Base-by-base conservation (phyloP, 2,113 vertebrate genomes). In the Nesogale talazaci region DNA sequence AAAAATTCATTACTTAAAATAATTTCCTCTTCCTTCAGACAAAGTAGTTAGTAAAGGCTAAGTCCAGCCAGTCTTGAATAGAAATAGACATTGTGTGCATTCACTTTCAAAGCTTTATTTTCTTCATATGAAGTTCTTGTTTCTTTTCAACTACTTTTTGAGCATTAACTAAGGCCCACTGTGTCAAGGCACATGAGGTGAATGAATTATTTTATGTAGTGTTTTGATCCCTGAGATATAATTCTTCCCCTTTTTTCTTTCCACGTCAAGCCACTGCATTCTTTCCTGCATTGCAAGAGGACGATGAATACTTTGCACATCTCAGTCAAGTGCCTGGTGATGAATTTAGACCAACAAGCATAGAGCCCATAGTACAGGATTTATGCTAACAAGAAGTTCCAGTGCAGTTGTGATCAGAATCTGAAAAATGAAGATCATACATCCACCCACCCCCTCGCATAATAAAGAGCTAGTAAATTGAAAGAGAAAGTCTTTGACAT, bases 1-100 rank as follows among this genome's bases (percentile, higher is more conserved):
- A 69, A 57, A 82, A 88, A 88, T 61, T 36, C n/a, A 79, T 72
- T 74, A 46, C 14, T 87, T 57, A 91, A 86, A 90, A 78, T 6
- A 20, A 40, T 89, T 86, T 63, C 31, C 78, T 11, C 27, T 83
- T 91, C 38, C 63, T 79, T 94, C 56, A 56, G n/a, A 83, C 57
- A 38, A 72, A 79, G 42, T 79, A 69, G 19, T 69, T 78, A 67
- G 46, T 80, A 56, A 91, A 89, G 88, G 38, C 16, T 42, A 76
- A 94, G 27, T 10, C 38, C 75, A n/a, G 12, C 23, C 29, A 69
- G 31, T 91, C 9, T 61, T 25, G 2, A 91, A 67, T 22, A 75
- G 61, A 88, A 81, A 75, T 20, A 63, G 46, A 80, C 10, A 40
- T 72, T 75, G 14, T 74, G 11, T 38, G 29, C 19, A 36, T 86